Evolutionary conservation across 2,888 invertebrate genomes (phyloP).

Genomic region (Hofmannophila pseudospretella): DNA sequence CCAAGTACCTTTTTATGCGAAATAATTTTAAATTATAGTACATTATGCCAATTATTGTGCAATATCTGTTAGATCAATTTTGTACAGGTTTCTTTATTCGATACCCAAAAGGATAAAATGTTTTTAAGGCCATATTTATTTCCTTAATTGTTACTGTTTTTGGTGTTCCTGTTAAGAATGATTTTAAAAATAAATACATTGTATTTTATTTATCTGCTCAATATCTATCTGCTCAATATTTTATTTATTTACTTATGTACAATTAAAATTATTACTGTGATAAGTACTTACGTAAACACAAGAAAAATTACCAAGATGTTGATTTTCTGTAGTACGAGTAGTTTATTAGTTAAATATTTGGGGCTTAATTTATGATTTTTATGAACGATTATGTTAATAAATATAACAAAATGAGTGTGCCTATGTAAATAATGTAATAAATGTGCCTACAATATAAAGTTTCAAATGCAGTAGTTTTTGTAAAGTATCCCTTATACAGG

Average conservation of each 20-base stretch:
- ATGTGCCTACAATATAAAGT: neutral
- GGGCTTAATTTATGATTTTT: neutral
- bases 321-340: neutral
- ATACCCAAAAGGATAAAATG: too few species aligned
- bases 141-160: neutral
- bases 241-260: neutral
- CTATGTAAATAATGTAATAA: conserved; percentile 1
- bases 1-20: conserved; percentile 6
- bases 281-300: neutral
- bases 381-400: neutral
- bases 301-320: neutral
- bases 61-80: neutral
- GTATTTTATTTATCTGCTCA: neutral
- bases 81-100: neutral
- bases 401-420: neutral
- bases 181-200: neutral
- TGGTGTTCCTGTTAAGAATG: neutral
- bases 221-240: neutral
- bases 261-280: neutral
- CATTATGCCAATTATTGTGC: neutral
- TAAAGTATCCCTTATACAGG: too few species aligned
- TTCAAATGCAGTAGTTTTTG: too few species aligned
- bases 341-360: neutral
- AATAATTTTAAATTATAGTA: neutral
- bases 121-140: neutral